Percentiles rank a stretch among this genome's conserved stretches.
Conservation (phyloP, 2,888 invertebrate species). For the Drosophila stalkeri region DNA sequence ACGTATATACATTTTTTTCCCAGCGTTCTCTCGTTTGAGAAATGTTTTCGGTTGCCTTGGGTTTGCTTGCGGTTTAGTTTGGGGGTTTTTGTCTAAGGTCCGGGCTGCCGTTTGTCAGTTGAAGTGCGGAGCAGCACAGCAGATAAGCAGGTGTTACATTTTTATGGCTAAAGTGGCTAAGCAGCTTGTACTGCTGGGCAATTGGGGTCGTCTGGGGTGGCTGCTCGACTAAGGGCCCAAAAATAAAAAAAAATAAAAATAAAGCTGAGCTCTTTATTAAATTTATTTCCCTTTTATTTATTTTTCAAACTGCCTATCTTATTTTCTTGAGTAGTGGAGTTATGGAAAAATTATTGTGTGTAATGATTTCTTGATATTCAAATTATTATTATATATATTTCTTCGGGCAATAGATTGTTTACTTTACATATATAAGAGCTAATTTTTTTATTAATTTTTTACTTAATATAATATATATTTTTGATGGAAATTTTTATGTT, state of each 20-base stretch:
- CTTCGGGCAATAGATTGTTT: no score
- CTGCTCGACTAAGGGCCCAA: background rate
- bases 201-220: background rate
- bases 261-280: slow-evolving; percentile 21
- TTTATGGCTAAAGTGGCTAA: slow-evolving; percentile 76
- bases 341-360: no score
- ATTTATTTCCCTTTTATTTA: slow-evolving; percentile 11
- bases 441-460: no score
- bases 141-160: slow-evolving; percentile 80
- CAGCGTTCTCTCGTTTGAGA: slow-evolving; percentile 56
- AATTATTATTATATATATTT: no score
- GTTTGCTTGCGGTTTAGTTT: slow-evolving; percentile 65
- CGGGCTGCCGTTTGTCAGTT: background rate
- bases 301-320: slow-evolving; percentile 2
- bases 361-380: background rate
- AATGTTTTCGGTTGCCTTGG: slow-evolving; percentile 75
- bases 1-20: slow-evolving; percentile 20
- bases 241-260: background rate
- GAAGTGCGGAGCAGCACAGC: slow-evolving; percentile 21
- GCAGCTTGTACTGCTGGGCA: slow-evolving; percentile 51
- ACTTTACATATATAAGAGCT: no score
- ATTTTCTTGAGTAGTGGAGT: background rate
- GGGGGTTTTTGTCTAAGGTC: slow-evolving; percentile 4
- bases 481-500: no score
- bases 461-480: no score